Evolutionary conservation across 2,888 invertebrate species (phyloP), one percentile per base, ranked within the genome.

Genomic region (Protodeltote pygarga): DNA sequence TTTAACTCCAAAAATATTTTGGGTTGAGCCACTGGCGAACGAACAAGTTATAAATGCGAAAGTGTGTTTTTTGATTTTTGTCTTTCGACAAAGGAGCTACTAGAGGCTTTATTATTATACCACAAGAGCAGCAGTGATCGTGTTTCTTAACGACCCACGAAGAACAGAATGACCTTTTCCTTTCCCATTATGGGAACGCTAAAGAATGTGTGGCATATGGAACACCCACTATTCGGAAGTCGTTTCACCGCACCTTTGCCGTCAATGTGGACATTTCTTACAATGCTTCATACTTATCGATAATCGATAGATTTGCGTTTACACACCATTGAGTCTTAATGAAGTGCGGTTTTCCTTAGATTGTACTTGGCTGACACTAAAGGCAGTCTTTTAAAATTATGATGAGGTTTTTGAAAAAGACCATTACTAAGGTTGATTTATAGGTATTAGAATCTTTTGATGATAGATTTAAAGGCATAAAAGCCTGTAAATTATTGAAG

Each of bases 301-400:
- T 53, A 71, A 71, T 73, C 73, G 60, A 76, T 77, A 61, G 53
- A 51, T 70, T 67, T 61, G 52, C 40, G 34, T 71, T 77, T 77
- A 74, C 75, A 71, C 63, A 52, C 66, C 59, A 67, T 63, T 75
- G 64, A 71, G 40, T 68, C 49, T 45, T 61, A 69, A 69, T 74
- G 53, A 47, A 67, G 40, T 41, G 44, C 27, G 45, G 38, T 10
- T 38, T 47, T 37, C 45, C 51, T 55, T 29, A 39, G 32, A 37
- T 35, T 45, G 46, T 46, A 32, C 25, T 42, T 53, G 39, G 19
- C 29, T 15, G 40, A 58, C 49, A 49, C 44, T 24, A 19, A 44
- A 5, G 13, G 2, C 21, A 27, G 9, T 17, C 17, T 31, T 47
- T 37, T 23, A 34, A 35, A 23, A 24, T 44, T 37, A 23, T 32